These are phyloP conservation scores for Agonopterix subpropinquella DNA, from an alignment of 2,888 invertebrate species.

Conservation along the genomic window DNA sequence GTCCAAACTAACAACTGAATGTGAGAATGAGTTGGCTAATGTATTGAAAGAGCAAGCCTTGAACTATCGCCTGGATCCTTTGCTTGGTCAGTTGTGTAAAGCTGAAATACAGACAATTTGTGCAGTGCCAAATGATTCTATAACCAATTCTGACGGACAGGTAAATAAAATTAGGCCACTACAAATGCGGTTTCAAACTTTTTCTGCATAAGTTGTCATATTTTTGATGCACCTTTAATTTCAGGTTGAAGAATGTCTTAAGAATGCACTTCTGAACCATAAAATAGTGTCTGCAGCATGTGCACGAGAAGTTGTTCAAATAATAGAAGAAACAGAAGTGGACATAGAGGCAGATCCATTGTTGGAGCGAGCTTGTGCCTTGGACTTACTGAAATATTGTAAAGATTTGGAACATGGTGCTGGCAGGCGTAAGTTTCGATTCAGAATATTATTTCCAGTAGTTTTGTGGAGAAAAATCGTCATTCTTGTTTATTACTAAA, in stretches of 20 bases:
- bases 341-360: conserved; percentile 97
- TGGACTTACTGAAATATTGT: conserved; percentile 89
- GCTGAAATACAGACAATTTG: conserved; percentile 82
- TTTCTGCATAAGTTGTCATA: neutral
- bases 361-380: conserved; percentile 89
- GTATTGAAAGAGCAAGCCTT: conserved; percentile 92
- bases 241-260: conserved; percentile 93
- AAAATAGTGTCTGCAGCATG: conserved; percentile 85
- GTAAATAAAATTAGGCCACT: conserved; percentile 24
- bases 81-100: conserved; percentile 87
- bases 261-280: conserved; percentile 84
- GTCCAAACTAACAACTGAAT: conserved; percentile 82
- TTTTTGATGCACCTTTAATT: neutral
- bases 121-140: conserved; percentile 56
- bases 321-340: conserved; percentile 92
- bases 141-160: conserved; percentile 65
- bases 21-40: conserved; percentile 88
- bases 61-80: conserved; percentile 93
- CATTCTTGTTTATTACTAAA: too few species aligned
- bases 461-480: too few species aligned
- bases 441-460: too few species aligned
- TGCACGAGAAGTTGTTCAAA: conserved; percentile 88
- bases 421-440: conserved; percentile 85
- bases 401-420: conserved; percentile 89
- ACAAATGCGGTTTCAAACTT: neutral